Evolutionary conservation across 1,140 invertebrate species (phyloP).

Genomic region (Scaptodrosophila lebanonensis): DNA sequence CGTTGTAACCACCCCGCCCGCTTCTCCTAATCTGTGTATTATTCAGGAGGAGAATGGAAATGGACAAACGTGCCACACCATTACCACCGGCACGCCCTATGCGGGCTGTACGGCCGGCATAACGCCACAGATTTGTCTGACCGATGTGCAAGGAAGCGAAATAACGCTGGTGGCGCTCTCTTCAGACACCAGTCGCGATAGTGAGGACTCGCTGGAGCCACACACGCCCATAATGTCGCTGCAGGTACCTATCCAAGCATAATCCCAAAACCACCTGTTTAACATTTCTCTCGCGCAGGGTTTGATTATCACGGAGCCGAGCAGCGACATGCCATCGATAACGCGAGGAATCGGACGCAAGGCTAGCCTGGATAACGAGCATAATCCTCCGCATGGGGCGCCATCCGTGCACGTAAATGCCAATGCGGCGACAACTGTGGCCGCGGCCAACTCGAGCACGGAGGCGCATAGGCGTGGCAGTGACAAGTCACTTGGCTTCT

Average conservation of each 20-base stretch:
- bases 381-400: constrained; percentile 13
- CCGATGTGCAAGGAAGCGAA: constrained; percentile 91
- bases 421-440: constrained; percentile 1
- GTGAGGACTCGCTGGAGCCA: constrained; percentile 74
- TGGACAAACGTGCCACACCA: constrained; percentile 65
- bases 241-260: constrained; percentile 38
- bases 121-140: constrained; percentile 89
- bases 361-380: constrained; percentile 80
- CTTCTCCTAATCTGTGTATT: constrained; percentile 85
- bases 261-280: neutral
- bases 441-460: constrained; percentile 17
- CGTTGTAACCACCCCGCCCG: constrained; percentile 70
- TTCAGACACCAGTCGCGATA: constrained; percentile 82
- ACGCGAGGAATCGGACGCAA: constrained; percentile 86
- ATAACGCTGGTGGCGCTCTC: constrained; percentile 86
- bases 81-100: constrained; percentile 64
- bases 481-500: constrained; percentile 83
- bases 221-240: constrained; percentile 75
- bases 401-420: neutral
- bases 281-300: constrained; percentile 76
- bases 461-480: constrained; percentile 77
- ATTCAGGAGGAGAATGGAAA: constrained; percentile 87
- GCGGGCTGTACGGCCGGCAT: constrained; percentile 59
- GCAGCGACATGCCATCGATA: constrained; percentile 87
- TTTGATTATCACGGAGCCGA: constrained; percentile 85